A percentile compares a stretch with the other conserved stretches of the same genome.
phyloP scores from a whole-genome alignment of 1,140 invertebrate species.

The Drosophila gunungcola region DNA sequence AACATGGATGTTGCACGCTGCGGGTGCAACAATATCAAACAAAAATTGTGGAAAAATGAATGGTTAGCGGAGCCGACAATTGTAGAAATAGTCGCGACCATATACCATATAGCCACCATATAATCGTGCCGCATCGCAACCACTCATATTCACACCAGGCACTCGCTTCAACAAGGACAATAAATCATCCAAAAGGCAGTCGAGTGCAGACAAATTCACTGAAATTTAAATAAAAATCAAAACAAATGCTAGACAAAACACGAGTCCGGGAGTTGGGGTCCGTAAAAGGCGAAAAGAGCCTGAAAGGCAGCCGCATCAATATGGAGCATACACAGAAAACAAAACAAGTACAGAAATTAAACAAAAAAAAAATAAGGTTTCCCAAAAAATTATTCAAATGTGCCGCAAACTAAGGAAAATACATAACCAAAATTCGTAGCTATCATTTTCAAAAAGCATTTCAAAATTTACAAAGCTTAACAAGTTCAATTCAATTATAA shows the following conservation, averaged over 20 bases:
- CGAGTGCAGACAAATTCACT: constrained; percentile 80
- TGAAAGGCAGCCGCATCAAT: constrained; percentile 72
- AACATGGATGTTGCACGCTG: constrained; percentile 70
- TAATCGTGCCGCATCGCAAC: constrained; percentile 71
- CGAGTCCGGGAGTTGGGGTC: constrained; percentile 27
- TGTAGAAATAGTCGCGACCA: constrained; percentile 26
- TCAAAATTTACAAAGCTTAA: too few species aligned
- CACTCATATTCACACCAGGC: constrained; percentile 78
- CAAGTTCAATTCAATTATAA: too few species aligned
- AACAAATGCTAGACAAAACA: constrained; percentile 72
- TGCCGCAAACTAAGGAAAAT: too few species aligned
- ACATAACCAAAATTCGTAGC: too few species aligned
- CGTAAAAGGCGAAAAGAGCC: constrained; percentile 59
- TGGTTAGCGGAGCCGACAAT: not conserved
- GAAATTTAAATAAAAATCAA: constrained; percentile 74
- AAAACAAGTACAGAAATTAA: not conserved
- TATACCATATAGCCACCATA: constrained; percentile 29
- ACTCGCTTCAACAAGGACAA: constrained; percentile 67
- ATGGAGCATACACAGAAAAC: constrained; percentile 53
- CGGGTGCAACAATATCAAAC: constrained; percentile 54
- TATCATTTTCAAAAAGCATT: not conserved
- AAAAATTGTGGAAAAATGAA: constrained; percentile 17
- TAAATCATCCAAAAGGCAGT: constrained; percentile 70
- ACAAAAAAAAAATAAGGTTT: too few species aligned
- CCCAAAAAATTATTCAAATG: too few species aligned